Evolutionary conservation across 2,797 vertebrate genomes (phyloP).

Genomic region (Otolemur crassicaudatus): DNA sequence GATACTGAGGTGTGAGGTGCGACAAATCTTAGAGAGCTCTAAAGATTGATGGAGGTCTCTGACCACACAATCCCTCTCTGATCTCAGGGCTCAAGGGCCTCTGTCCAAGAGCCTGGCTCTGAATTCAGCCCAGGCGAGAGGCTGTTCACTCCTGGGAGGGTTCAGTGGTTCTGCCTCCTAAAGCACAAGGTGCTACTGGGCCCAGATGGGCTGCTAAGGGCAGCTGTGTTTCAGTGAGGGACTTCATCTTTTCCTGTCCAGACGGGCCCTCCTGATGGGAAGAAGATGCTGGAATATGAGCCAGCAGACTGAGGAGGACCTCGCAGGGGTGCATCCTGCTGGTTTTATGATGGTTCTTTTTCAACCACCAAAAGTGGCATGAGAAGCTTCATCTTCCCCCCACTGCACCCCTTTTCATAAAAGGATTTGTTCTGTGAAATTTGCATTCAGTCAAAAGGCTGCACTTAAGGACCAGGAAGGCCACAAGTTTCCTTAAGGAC

Average conservation of each 20-base stretch:
- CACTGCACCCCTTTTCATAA: no score
- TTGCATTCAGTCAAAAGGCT: no score
- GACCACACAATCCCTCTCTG: not conserved
- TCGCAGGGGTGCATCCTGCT: not conserved
- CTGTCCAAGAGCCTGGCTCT: not conserved
- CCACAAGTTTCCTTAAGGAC: no score
- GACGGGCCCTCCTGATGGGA: not conserved
- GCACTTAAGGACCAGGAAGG: no score
- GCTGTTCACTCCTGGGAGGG: no score
- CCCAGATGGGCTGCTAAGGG: not conserved
- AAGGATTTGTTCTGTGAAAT: no score
- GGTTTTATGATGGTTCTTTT: no score
- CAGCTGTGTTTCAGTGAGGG: not conserved
- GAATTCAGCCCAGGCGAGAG: not conserved
- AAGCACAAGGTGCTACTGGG: not conserved
- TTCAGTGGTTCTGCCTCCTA: not conserved
- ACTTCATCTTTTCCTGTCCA: not conserved
- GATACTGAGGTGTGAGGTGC: accelerated
- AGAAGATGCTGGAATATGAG: not conserved
- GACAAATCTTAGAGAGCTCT: not conserved
- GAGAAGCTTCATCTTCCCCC: no score
- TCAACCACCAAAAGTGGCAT: no score
- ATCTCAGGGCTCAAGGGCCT: not conserved
- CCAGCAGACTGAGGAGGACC: not conserved
- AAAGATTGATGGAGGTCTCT: not conserved